These are phyloP conservation scores for Phaedon cochleariae DNA, from an alignment of 2,888 invertebrate species.

Conservation along the genomic window DNA sequence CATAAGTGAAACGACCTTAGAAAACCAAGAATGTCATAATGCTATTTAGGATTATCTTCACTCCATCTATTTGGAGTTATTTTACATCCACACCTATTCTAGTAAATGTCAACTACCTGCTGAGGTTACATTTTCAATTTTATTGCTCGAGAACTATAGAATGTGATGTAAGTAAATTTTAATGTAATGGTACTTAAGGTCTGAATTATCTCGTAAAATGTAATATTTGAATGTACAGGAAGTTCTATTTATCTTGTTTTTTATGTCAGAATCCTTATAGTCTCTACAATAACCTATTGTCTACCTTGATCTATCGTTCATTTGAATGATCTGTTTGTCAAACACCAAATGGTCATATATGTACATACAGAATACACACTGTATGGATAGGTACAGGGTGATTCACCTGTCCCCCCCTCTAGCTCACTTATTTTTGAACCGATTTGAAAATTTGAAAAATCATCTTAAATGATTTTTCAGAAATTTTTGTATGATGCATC, in stretches of 20 bases:
- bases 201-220: background rate
- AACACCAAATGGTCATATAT: too few relatives aligned
- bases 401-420: too few relatives aligned
- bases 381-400: too few relatives aligned
- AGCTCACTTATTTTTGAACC: too few relatives aligned
- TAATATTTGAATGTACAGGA: background rate
- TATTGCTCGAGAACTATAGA: background rate
- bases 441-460: too few relatives aligned
- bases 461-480: too few relatives aligned
- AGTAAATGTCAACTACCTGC: background rate
- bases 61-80: slow-evolving; percentile 2
- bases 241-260: background rate
- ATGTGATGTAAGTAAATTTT: background rate
- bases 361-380: too few relatives aligned
- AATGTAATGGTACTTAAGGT: background rate
- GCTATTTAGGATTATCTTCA: slow-evolving; percentile 6
- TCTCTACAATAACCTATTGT: too few relatives aligned
- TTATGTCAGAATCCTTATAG: too few relatives aligned
- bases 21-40: background rate
- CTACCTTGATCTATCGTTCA: too few relatives aligned
- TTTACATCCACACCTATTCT: slow-evolving; percentile 13
- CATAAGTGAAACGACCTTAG: slow-evolving; percentile 7
- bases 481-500: too few relatives aligned
- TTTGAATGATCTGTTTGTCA: too few relatives aligned
- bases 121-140: background rate